Evolutionary conservation across 2,888 invertebrate genomes (phyloP), one percentile per base, ranked within the genome.

Genomic region (Euzophera pinguis): DNA sequence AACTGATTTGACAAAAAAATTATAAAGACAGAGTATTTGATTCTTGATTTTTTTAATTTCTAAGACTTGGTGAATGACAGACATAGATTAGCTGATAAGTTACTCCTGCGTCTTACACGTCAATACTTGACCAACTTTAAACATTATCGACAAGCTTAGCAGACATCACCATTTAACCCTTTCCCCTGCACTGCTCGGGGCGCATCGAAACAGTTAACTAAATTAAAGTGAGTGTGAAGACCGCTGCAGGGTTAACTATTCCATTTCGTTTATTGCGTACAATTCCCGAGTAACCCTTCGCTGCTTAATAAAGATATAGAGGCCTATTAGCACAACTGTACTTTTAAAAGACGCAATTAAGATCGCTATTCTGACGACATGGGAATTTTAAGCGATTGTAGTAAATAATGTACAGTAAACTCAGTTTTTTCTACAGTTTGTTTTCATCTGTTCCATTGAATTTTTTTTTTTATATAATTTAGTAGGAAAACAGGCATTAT

Each of bases 211-310:
- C 87, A 81, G 87, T 89, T 89, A 90, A 89, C 89, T 87, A 90
- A 90, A 89, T 89, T 89, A 89, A 89, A 89, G 78, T 82, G 86
- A 88, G 86, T 90, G 90, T 83, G 88, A 89, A 87, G 84, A 84
- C 82, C 83, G 82, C 83, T 86, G 81, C 83, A 85, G 87, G 88
- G 88, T 84, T 88, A 84, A 90, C 89, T 89, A 89, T 89, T 87
- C 85, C 89, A 89, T 89, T 87, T 81, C 88, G 78, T 90, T 89
- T 89, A 89, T 89, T 88, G 85, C 87, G 75, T 78, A 76, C 83
- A 80, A 80, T 81, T 85, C 82, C 65, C 68, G 67, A 71, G 80
- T 80, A 84, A 86, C 88, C 89, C 86, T 82, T 75, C 72, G 60
- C 72, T 73, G 73, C 75, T 81, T 85, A 84, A 86, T 89, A 83